These are phyloP conservation scores for Phortica magna DNA, from an alignment of 2,888 invertebrate genomes.

Conservation along the genomic window DNA sequence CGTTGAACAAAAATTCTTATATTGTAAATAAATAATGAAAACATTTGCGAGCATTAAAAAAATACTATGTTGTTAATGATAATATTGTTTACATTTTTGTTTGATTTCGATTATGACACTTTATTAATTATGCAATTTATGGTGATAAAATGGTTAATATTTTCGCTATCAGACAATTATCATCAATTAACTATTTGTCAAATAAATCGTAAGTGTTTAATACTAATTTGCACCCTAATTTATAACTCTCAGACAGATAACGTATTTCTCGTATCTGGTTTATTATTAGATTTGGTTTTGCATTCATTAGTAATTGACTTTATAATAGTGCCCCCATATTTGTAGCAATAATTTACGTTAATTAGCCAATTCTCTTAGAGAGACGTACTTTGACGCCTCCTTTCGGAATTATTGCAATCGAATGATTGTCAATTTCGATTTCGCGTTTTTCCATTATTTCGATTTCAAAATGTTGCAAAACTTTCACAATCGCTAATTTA, in stretches of 20 bases:
- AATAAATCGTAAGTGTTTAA: too few species aligned
- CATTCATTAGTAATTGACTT: too few species aligned
- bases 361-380: slow-evolving; percentile 52
- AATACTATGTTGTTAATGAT: slow-evolving; percentile 48
- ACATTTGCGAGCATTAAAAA: slow-evolving; percentile 52
- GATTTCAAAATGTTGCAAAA: slow-evolving; percentile 64
- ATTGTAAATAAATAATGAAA: slow-evolving; percentile 32
- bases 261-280: too few species aligned
- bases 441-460: slow-evolving; percentile 59
- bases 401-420: slow-evolving; percentile 64
- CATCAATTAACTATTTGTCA: too few species aligned
- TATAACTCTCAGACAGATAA: too few species aligned
- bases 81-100: slow-evolving; percentile 1
- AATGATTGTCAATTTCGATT: slow-evolving; percentile 61
- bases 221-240: too few species aligned
- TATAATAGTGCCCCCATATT: too few species aligned
- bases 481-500: slow-evolving; percentile 55
- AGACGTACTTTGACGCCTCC: slow-evolving; percentile 66
- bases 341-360: neutral
- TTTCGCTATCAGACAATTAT: too few species aligned
- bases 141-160: too few species aligned
- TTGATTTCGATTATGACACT: neutral
- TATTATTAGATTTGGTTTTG: too few species aligned
- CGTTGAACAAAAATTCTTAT: slow-evolving; percentile 45
- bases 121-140: neutral